Percentiles rank a stretch among this genome's conserved stretches.
phyloP scores from a whole-genome alignment of 1,140 invertebrate genomes.

The Drosophila setifemur region DNA sequence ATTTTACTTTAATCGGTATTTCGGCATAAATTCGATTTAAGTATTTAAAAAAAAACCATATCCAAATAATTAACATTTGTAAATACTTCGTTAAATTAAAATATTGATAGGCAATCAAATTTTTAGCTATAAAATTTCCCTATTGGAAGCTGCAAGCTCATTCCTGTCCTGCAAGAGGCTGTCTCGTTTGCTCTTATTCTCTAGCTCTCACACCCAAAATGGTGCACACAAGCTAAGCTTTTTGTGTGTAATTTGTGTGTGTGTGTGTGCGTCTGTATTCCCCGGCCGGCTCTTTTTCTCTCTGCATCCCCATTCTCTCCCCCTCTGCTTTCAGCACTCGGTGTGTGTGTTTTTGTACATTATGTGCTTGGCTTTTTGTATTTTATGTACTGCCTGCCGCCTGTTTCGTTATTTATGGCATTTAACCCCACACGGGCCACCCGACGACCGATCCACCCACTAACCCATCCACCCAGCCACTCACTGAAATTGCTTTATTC shows the following conservation, averaged over 20 bases:
- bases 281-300: conserved; percentile 53
- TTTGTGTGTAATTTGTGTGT: not conserved
- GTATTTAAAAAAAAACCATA: no score
- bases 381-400: conserved; percentile 66
- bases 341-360: conserved; percentile 42
- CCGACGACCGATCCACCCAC: conserved; percentile 8
- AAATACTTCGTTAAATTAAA: no score
- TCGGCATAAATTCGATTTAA: no score
- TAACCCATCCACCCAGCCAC: conserved; percentile 26
- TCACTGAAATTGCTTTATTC: conserved; percentile 65
- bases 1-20: no score
- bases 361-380: conserved; percentile 52
- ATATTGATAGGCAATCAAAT: no score
- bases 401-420: conserved; percentile 77
- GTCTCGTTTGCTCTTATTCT: conserved; percentile 9
- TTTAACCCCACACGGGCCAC: conserved; percentile 57
- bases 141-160: no score
- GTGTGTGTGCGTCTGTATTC: conserved; percentile 20
- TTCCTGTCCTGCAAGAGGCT: no score
- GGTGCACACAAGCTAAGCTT: conserved; percentile 55
- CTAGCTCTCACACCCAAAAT: conserved; percentile 18
- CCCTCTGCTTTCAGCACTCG: not conserved
- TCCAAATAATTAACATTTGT: no score
- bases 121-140: no score
- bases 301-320: conserved; percentile 1